phyloP scores from a whole-genome alignment of 2,797 vertebrate species.

The Sebastes reedi region DNA sequence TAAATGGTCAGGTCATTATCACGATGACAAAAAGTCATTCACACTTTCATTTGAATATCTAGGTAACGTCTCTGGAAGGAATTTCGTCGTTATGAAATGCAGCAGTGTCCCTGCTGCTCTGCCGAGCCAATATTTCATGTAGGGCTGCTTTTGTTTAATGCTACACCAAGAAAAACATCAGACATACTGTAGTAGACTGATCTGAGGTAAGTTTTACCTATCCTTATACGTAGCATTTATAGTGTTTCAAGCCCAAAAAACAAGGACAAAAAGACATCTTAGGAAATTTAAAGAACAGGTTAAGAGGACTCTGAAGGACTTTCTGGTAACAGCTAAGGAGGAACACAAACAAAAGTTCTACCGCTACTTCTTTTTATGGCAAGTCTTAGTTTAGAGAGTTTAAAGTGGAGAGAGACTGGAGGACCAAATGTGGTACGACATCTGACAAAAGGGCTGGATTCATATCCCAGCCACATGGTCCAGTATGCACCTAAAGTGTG shows the following conservation, averaged over 20 bases:
- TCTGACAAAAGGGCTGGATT: background rate
- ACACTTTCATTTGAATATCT: background rate
- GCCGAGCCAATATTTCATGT: background rate
- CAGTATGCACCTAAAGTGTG: background rate
- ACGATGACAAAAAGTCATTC: background rate
- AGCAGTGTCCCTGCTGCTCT: background rate
- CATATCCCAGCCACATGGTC: background rate
- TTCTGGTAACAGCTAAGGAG: background rate
- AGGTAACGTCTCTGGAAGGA: background rate
- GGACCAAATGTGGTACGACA: background rate
- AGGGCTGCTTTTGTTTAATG: background rate
- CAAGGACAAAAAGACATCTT: background rate
- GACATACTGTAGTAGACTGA: background rate
- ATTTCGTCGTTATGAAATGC: background rate
- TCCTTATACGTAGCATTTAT: background rate
- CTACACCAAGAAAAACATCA: background rate
- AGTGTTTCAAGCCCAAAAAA: background rate
- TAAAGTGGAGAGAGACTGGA: background rate
- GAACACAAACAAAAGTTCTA: background rate
- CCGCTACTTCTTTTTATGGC: background rate
- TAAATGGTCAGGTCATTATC: conserved; percentile 27
- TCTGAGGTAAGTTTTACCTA: background rate
- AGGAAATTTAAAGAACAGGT: background rate
- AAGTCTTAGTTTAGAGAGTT: background rate
- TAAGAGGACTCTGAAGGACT: background rate